These are phyloP conservation scores for Acheta domesticus DNA, from an alignment of 2,888 invertebrate genomes.

Conservation along the genomic window DNA sequence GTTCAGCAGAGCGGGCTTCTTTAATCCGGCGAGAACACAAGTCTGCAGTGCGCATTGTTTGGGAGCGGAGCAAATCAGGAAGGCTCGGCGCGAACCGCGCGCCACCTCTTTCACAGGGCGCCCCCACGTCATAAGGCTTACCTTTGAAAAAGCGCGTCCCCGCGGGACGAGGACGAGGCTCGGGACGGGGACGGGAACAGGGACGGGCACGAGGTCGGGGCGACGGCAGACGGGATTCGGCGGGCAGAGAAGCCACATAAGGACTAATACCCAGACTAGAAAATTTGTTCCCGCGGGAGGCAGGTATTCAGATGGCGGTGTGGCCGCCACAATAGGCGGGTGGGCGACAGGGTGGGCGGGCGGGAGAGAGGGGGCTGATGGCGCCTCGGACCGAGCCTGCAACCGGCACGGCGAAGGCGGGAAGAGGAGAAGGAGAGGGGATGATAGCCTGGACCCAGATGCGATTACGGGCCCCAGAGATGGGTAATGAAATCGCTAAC, in stretches of 20 bases:
- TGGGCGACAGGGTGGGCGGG: neutral
- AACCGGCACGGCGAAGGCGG: too few species aligned
- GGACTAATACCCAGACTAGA: neutral
- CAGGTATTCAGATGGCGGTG: neutral
- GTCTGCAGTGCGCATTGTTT: neutral
- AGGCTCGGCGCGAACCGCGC: neutral
- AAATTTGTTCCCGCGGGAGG: neutral
- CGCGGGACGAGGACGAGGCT: neutral
- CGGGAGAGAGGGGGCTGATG: neutral
- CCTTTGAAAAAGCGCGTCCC: constrained; percentile 2
- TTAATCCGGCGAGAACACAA: neutral
- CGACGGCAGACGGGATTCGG: too few species aligned
- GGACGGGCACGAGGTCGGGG: neutral
- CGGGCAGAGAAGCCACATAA: neutral
- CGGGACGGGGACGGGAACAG: neutral
- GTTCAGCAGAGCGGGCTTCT: neutral
- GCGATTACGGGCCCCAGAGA: too few species aligned
- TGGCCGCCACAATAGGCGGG: neutral
- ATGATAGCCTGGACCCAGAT: too few species aligned
- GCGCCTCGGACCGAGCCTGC: too few species aligned
- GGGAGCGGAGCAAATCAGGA: neutral
- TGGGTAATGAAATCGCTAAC: too few species aligned
- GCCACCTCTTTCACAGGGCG: neutral
- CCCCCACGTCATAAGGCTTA: neutral
- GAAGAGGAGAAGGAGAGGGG: too few species aligned